Conservation (phyloP, 2,113 vertebrate genomes). For the Brachyistius frenatus region DNA sequence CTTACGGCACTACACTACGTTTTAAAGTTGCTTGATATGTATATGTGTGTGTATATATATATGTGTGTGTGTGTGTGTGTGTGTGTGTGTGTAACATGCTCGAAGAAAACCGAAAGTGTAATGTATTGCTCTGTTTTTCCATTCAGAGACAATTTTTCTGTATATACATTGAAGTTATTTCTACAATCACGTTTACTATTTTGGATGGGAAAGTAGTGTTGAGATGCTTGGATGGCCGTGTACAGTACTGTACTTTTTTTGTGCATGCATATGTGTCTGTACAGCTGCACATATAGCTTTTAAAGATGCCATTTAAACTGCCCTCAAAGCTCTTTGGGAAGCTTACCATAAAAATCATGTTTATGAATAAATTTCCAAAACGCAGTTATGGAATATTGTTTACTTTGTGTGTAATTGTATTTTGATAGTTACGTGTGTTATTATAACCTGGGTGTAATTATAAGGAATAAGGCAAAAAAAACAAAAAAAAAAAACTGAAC, state of each 20-base stretch:
- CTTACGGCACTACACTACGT: neutral
- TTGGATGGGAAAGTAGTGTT: neutral
- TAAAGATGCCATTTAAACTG: constrained; percentile 17
- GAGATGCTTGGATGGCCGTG: neutral
- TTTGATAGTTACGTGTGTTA: neutral
- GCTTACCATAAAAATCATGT: constrained; percentile 21
- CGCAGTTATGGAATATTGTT: neutral
- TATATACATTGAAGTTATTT: constrained; percentile 17
- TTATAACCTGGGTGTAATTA: neutral
- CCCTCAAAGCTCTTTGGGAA: constrained; percentile 5
- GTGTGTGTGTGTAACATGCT: neutral
- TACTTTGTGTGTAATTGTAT: neutral
- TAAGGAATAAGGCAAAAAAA: no score
- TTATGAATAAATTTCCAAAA: constrained; percentile 36
- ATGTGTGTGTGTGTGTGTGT: no score
- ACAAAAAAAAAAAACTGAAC: no score
- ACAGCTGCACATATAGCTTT: neutral
- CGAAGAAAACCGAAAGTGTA: neutral
- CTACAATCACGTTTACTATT: constrained; percentile 12
- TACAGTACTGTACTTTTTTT: constrained; percentile 4
- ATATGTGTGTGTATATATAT: neutral
- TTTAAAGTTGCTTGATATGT: constrained; percentile 12
- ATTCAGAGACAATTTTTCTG: constrained; percentile 35
- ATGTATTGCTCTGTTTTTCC: constrained; percentile 36
- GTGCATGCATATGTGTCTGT: constrained; percentile 6